These are phyloP conservation scores for Equus przewalskii DNA, from an alignment of 2,113 vertebrate genomes.

Conservation along the genomic window DNA sequence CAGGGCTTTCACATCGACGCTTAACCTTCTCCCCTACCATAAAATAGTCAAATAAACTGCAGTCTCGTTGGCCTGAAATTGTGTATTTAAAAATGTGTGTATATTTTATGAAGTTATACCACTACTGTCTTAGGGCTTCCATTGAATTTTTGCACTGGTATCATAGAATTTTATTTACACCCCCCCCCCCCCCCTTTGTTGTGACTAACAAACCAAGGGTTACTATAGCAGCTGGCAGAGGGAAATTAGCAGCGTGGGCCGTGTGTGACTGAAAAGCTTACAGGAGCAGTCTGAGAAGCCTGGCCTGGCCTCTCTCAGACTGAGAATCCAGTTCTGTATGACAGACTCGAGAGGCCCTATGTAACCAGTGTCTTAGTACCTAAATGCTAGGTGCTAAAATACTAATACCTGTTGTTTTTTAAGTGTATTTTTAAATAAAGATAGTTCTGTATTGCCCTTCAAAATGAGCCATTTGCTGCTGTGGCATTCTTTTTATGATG, in stretches of 20 bases:
- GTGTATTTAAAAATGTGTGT: constrained; percentile 76
- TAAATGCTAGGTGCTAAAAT: constrained; percentile 65
- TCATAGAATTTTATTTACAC: not conserved
- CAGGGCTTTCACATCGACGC: constrained; percentile 93
- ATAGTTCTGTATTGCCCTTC: constrained; percentile 76
- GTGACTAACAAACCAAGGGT: constrained; percentile 39
- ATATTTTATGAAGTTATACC: constrained; percentile 72
- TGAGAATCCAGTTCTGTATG: not conserved
- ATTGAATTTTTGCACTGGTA: constrained; percentile 64
- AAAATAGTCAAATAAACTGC: constrained; percentile 95
- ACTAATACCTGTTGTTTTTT: constrained; percentile 1
- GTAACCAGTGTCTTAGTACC: constrained; percentile 65
- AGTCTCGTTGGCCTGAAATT: constrained; percentile 80
- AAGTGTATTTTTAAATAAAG: constrained; percentile 82
- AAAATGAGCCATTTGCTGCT: constrained; percentile 68
- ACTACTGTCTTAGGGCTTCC: constrained; percentile 69
- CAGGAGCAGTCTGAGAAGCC: not conserved
- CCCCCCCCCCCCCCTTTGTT: not conserved
- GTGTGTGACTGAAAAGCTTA: not conserved
- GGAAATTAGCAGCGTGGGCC: not conserved
- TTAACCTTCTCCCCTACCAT: constrained; percentile 95
- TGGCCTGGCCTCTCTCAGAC: constrained; percentile 31
- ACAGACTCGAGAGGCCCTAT: not conserved
- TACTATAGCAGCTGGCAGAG: not conserved
- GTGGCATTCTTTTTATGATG: constrained; percentile 53